Evolutionary conservation across 92 coral and sea anemone species (phyloP), one percentile per base, ranked within the genome.

Genomic region (Umimayanthus chanpuru): DNA sequence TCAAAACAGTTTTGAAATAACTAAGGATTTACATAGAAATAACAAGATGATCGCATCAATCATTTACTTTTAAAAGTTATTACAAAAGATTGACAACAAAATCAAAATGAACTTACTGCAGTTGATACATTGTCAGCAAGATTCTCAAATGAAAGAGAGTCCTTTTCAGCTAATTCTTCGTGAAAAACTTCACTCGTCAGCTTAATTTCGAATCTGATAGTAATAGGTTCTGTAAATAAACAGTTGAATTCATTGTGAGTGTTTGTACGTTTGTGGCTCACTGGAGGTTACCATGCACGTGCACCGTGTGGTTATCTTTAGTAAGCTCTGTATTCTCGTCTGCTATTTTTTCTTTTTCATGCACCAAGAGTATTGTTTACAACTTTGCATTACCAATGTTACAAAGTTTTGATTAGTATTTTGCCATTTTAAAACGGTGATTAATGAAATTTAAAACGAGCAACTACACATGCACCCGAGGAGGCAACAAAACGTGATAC

Each of bases 111-210:
- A 78, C 81, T 78, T 78, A 78, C 81, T 2, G 65, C 81, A n/a
- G 81, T 78, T 47, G 20, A n/a, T 47, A 78, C 30, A 16, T 28
- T 78, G 81, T 47, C 58, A 50, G 81, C 81, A 8, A 78, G 81
- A 10, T 78, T 28, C 65, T 49, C 32, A 78, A 78, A 78, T 30
- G 20, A 11, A 40, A 41, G 9, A 8, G 81, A 78, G 6, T 25
- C 29, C 41, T 28, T 78, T 26, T 78, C 39, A 28, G 81, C 32
- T 25, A 78, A 28, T 47, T 28, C 36, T 39, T 78, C 39, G 36
- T 9, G 61, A 16, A 43, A 78, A 44, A 49, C 38, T 49, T 78
- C 81, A 16, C 20, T 78, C 30, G 18, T 47, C 18, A 78, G 65
- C 58, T 29, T 49, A 21, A 78, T 78, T 44, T 78, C 58, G 64